Evolutionary conservation across 2,888 invertebrate genomes (phyloP), one percentile per base, ranked within the genome.

Genomic region (Apodemia arnacis): DNA sequence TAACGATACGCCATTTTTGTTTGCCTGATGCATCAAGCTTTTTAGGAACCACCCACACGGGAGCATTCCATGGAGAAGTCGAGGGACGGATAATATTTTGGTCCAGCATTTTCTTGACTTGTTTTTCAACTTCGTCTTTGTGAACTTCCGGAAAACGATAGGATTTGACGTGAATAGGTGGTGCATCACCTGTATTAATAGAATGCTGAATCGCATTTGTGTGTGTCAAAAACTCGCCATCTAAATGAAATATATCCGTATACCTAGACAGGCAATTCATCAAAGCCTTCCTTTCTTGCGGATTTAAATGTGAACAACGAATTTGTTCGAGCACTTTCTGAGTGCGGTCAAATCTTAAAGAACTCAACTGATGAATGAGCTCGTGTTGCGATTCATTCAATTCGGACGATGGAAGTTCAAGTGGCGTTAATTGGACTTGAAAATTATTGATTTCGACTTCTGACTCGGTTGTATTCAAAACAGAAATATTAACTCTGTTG

Each of bases 151-250:
- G 90, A 21, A 89, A 92, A 1, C 90, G 84, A 77, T 90, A 92
- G 0, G 87, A 88, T 85, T 92, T 92, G 1, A 89, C 90, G 41
- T 90, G 80, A 24, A 91, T 88, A 11, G 93, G 91, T n/a, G 88
- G 31, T 5, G 84, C 78, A 74, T 86, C 59, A 13, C 81, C 80
- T 5, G 86, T 82, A 59, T 84, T 84, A 21, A 90, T 91, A 13
- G 34, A 21, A 80, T 91, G 88, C 38, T 89, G 24, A 49, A 89
- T 83, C 0, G 74, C 79, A 31, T 84, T 84, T 27, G 87, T 86
- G 75, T 24, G 34, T 11, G 84, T 59, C 18, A 84, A 59, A 27
- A 15, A 59, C 11, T 90, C 88, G 1, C 87, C 69, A 8, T 34
- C 31, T 1, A 69, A 2, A 31, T 69, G 69, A 69, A 69, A 69